Conservation (phyloP, 2,113 vertebrate genomes). For the Pelecanoides urinatrix region DNA sequence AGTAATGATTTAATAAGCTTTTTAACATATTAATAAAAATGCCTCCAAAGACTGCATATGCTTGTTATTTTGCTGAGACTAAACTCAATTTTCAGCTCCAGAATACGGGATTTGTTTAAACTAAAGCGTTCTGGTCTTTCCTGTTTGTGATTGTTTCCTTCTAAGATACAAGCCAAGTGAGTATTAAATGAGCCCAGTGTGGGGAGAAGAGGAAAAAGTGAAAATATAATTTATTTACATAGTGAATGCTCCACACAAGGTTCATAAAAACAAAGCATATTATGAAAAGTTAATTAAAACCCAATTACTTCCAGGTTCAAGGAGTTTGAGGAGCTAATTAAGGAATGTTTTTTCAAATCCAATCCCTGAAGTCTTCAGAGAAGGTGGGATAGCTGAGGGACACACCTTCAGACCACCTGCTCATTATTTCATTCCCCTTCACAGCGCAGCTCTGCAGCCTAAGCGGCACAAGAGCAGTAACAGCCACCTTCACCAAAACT, state of each 20-base stretch:
- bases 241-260: not conserved
- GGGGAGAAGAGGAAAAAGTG: not conserved
- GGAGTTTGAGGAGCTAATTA: constrained; percentile 18
- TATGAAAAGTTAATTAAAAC: constrained; percentile 31
- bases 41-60: not conserved
- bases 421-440: not conserved
- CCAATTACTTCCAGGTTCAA: constrained; percentile 25
- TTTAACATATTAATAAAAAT: constrained; percentile 21
- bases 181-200: constrained; percentile 31
- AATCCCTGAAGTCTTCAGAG: not conserved
- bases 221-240: constrained; percentile 48
- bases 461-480: not conserved
- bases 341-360: not conserved
- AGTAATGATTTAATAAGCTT: constrained; percentile 18
- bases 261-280: constrained; percentile 46
- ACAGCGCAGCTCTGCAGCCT: not conserved
- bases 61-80: constrained; percentile 39
- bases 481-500: not conserved
- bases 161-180: constrained; percentile 21
- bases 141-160: constrained; percentile 37
- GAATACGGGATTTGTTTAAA: constrained; percentile 41
- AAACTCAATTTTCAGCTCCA: constrained; percentile 33
- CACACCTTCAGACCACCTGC: not conserved
- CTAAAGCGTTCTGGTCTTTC: constrained; percentile 34
- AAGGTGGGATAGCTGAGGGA: not conserved